Base-by-base conservation (phyloP, 1,140 invertebrate genomes). In the Macrobrachium rosenbergii region DNA sequence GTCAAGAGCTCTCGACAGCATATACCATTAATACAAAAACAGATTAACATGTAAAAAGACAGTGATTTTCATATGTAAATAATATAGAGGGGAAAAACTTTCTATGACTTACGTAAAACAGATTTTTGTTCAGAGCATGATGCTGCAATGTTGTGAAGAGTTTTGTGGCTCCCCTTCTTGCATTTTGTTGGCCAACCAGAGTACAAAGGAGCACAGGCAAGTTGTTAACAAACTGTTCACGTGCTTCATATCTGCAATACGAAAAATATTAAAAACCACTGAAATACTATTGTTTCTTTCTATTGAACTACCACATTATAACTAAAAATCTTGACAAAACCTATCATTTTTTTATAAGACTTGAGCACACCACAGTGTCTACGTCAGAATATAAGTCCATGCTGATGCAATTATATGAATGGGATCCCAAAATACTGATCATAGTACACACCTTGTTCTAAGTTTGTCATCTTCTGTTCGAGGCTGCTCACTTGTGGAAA, bases 61-160 rank as follows among this genome's bases (percentile, higher is more conserved):
- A 60, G 58, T 11, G 37, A 69, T 23, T 17, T n/a, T 21, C 23
- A 37, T 19, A 64, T 3, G 21, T 19, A 37, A 82, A 5, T 5
- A 10, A 37, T 37, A 2, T 37, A 37, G 28, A 37, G 28, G 1
- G 1, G 45, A 11, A 69, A 67, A 67, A 11, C 14, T 14, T 28
- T 21, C n/a, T 19, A 43, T 43, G n/a, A 80, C 89, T 88, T 78
- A 89, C 97, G 93, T 98, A 98, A 93, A 97, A 95, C 58, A 98
- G 92, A 90, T 98, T 97, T 92, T 98, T 98, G 91, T 98, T 98
- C 87, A 97, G 94, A 90, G 94, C 94, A 87, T 95, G 94, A 92
- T 97, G 95, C 92, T 98, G 97, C 79, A 98, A 91, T 59, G 95
- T 95, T 91, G 97, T 95, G 92, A 98, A 98, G 73, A 98, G 94